phyloP scores from a whole-genome alignment of 1,140 invertebrate genomes.

The Pinna nobilis region DNA sequence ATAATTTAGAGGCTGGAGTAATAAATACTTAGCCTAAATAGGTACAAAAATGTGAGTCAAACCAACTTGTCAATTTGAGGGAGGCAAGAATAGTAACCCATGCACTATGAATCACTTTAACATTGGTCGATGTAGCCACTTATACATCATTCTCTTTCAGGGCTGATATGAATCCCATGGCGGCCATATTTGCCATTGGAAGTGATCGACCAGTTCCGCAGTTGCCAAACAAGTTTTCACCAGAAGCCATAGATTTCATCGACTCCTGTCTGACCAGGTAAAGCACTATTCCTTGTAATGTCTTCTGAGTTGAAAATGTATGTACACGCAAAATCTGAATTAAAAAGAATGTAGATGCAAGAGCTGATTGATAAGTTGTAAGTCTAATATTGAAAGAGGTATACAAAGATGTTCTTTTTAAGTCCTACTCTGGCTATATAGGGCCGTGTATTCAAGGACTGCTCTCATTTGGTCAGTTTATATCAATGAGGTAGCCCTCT shows the following conservation, averaged over 20 bases:
- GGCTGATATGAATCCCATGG: constrained; percentile 72
- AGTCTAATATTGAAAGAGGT: background rate
- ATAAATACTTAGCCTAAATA: too few species aligned
- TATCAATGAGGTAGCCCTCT: too few species aligned
- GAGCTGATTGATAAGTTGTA: background rate
- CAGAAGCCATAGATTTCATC: constrained; percentile 69
- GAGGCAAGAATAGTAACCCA: too few species aligned
- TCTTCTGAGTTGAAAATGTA: too few species aligned
- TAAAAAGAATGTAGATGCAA: background rate
- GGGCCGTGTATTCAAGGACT: too few species aligned
- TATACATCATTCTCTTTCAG: constrained; percentile 44
- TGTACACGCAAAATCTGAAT: background rate
- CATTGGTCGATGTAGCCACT: background rate
- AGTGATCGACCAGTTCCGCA: constrained; percentile 63
- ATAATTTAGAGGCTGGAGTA: too few species aligned
- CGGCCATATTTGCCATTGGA: constrained; percentile 73
- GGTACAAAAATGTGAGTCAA: too few species aligned
- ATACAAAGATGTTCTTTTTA: too few species aligned
- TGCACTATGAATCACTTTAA: too few species aligned
- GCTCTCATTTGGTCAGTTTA: too few species aligned
- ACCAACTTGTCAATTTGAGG: too few species aligned
- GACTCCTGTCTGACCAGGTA: constrained; percentile 69
- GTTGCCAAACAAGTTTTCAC: constrained; percentile 65
- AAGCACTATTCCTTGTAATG: background rate
- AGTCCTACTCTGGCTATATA: too few species aligned